Base-by-base conservation (phyloP, 2,797 vertebrate species). In the Sorex maritimensis region DNA sequence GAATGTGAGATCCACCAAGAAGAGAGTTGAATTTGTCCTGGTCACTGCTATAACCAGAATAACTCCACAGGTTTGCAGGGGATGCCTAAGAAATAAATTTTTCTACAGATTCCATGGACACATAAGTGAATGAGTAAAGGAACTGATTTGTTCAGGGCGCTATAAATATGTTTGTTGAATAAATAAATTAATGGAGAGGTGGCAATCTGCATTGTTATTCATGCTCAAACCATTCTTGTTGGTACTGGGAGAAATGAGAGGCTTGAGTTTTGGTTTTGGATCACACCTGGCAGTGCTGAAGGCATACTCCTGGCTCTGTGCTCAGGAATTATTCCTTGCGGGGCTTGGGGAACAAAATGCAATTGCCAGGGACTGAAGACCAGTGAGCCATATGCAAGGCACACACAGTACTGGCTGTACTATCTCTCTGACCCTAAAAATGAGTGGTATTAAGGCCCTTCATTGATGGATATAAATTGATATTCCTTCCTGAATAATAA, bases 401-500 rank as follows among this genome's bases (percentile, higher is more conserved):
- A 61, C 6, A 15, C 17, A 61, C 19, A 61, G 19, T 61, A 61
- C 58, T 61, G 3, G 58, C 58, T 61, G 17, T 61, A 61, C 17
- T 58, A 58, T 58, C 55, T 58, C 19, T 61, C 58, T 61, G 58
- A 61, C 17, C 17, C 6, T 61, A 91, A 71, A 89, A 84, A 44
- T 69, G 52, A 75, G 2, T 67, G 58, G 14, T 75, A 79, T 15
- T 75, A 71, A 77, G 21, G 13, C 14, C 26, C 65, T 65, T 87
- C 28, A n/a, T 46, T 65, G 52, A 77, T 38, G 44, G 23, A 30
- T 63, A 28, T 46, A 68, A 86, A 77, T 61, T 80, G 41, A 80
- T 21, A 81, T 73, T 78, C 19, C 78, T 86, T 92, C 38, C 21
- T 93, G 28, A 46, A 26, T 86, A 67, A 61, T 21, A 93, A 93